Evolutionary conservation across 2,797 vertebrate species (phyloP).

Genomic region (Benthosema pterotum): DNA sequence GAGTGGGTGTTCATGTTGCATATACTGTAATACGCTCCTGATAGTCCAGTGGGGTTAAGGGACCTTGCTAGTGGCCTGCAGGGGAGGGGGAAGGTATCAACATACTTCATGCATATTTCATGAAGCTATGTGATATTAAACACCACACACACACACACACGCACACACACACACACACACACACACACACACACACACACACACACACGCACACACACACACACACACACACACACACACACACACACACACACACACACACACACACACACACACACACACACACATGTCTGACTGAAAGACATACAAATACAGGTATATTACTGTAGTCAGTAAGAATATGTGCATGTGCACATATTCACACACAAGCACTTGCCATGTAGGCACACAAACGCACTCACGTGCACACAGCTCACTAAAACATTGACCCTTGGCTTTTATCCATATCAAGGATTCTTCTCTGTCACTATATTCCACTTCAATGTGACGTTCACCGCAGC

Average conservation of each 20-base stretch:
- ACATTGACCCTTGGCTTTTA: slow-evolving; percentile 27
- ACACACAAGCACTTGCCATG: slow-evolving; percentile 18
- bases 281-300: background rate
- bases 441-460: slow-evolving; percentile 29
- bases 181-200: background rate
- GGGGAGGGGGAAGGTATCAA: slow-evolving; percentile 47
- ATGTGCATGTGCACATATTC: no score
- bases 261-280: slow-evolving; percentile 15
- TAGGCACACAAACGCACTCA: slow-evolving; percentile 9
- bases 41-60: slow-evolving; percentile 39
- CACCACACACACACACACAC: background rate
- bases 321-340: no score
- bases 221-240: slow-evolving; percentile 7
- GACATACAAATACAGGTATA: no score
- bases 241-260: slow-evolving; percentile 15
- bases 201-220: slow-evolving; percentile 5
- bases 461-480: background rate
- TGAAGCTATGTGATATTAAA: slow-evolving; percentile 54
- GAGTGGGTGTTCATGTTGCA: background rate
- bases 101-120: slow-evolving; percentile 74
- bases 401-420: slow-evolving; percentile 14
- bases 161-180: no score
- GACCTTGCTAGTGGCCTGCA: slow-evolving; percentile 55
- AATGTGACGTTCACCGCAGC: no score
- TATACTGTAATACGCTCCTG: no score